These are phyloP conservation scores for Macrosiphum euphorbiae DNA, from an alignment of 2,888 invertebrate genomes.

Conservation along the genomic window DNA sequence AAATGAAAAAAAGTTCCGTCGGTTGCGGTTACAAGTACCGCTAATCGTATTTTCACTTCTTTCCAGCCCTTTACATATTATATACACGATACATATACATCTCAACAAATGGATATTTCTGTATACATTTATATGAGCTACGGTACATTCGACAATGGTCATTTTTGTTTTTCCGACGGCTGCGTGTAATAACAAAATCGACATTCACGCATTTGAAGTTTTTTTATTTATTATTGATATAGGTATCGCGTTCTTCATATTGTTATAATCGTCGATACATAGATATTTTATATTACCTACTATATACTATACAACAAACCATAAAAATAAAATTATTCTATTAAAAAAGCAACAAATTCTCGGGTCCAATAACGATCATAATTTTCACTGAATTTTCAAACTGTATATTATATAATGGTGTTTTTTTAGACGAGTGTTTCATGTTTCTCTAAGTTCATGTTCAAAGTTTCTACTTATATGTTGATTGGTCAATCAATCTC, in stretches of 20 bases:
- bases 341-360: background rate
- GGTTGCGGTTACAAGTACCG: slow-evolving; percentile 59
- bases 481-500: slow-evolving; percentile 62
- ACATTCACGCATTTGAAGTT: background rate
- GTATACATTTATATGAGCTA: background rate
- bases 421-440: slow-evolving; percentile 30
- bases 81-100: slow-evolving; percentile 9
- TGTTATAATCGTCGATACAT: background rate
- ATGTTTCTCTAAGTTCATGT: slow-evolving; percentile 17
- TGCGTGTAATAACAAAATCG: background rate
- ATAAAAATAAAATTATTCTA: background rate
- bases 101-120: background rate
- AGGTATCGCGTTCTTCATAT: background rate
- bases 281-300: background rate
- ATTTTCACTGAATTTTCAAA: background rate
- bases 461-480: slow-evolving; percentile 48
- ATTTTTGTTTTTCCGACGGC: background rate
- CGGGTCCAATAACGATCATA: background rate
- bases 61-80: slow-evolving; percentile 1
- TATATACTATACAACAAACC: background rate
- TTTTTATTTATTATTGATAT: background rate
- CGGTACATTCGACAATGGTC: background rate
- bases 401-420: background rate
- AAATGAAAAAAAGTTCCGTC: slow-evolving; percentile 29
- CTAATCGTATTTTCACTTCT: slow-evolving; percentile 45